These are phyloP conservation scores for Drosophila meridiana DNA, from an alignment of 2,888 invertebrate species.

Conservation along the genomic window DNA sequence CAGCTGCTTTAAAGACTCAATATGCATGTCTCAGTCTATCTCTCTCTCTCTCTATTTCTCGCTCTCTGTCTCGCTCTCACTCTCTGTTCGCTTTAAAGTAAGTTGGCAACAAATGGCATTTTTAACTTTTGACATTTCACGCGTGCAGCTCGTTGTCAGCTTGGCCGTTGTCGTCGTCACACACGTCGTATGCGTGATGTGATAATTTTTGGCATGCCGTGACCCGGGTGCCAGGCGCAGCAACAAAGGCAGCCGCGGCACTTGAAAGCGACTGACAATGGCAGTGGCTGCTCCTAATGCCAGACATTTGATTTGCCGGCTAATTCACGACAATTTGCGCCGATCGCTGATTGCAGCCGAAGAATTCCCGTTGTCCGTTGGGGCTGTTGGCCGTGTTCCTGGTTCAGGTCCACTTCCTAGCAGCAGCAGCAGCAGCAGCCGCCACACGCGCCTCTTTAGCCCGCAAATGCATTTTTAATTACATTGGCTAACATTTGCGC, in stretches of 20 bases:
- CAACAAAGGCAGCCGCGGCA: constrained; percentile 39
- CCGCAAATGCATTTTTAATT: constrained; percentile 76
- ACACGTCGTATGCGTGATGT: constrained; percentile 80
- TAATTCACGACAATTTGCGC: constrained; percentile 77
- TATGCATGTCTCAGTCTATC: background rate
- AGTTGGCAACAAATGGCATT: constrained; percentile 68
- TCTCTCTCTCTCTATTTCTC: background rate
- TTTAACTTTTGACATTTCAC: constrained; percentile 80
- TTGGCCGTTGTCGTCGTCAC: constrained; percentile 38
- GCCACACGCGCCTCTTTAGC: constrained; percentile 65
- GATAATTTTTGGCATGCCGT: constrained; percentile 74
- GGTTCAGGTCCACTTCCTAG: constrained; percentile 30
- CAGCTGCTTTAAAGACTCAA: constrained; percentile 4
- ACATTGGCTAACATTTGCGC: constrained; percentile 75
- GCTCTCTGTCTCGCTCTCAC: background rate
- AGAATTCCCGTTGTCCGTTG: constrained; percentile 30
- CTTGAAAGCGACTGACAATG: constrained; percentile 59
- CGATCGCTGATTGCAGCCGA: constrained; percentile 59
- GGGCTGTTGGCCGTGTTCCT: constrained; percentile 20
- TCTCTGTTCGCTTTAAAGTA: constrained; percentile 11
- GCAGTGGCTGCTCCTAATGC: constrained; percentile 55
- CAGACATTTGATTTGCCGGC: constrained; percentile 62
- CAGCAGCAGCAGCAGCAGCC: constrained; percentile 25
- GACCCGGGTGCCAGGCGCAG: constrained; percentile 33
- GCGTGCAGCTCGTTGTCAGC: constrained; percentile 59